phyloP scores from a whole-genome alignment of 2,113 vertebrate genomes.

The Mus musculus region DNA sequence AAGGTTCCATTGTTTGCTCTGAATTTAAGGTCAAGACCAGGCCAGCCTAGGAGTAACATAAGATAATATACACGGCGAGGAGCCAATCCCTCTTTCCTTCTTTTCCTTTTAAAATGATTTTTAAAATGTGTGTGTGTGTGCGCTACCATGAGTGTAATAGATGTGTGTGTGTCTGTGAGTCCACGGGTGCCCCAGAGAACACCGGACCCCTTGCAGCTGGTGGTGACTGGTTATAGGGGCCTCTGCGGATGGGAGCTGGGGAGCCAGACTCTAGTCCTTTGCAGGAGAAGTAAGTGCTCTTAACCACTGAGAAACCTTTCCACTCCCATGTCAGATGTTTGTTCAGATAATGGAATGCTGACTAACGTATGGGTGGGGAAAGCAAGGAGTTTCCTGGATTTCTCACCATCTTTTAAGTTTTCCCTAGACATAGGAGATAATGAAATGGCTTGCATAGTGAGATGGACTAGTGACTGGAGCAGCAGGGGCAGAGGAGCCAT shows the following conservation, averaged over 20 bases:
- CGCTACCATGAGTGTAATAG: no score
- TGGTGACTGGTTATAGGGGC: neutral
- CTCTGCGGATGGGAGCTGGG: neutral
- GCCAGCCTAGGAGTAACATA: neutral
- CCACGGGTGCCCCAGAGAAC: neutral
- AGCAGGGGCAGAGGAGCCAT: no score
- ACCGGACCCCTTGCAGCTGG: neutral
- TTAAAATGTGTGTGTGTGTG: neutral
- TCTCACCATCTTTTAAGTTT: neutral
- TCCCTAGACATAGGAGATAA: neutral
- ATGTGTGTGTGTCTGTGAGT: neutral
- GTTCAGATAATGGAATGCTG: neutral
- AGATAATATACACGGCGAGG: neutral
- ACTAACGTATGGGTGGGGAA: neutral
- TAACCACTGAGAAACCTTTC: neutral
- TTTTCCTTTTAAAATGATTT: neutral
- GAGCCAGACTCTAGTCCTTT: neutral
- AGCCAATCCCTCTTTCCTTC: neutral
- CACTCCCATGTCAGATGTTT: neutral
- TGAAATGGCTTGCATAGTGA: neutral
- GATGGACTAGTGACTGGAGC: neutral
- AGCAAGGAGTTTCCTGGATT: neutral
- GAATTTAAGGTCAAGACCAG: slow-evolving; percentile 24
- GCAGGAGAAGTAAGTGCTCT: neutral
- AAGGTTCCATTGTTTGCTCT: neutral